Conservation (phyloP, 2,797 vertebrate species). For the Anguilla pacifica region DNA sequence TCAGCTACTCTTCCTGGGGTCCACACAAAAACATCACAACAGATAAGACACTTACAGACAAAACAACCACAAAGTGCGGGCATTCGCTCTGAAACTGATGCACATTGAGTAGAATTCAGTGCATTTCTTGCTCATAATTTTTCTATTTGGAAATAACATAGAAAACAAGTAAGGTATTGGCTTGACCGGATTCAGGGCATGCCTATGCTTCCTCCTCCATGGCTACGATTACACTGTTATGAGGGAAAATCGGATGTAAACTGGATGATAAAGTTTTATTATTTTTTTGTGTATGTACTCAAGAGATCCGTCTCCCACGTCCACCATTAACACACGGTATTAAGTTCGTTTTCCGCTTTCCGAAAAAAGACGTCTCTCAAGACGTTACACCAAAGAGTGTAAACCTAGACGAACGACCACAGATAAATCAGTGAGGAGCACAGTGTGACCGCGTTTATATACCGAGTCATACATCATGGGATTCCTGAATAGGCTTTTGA, state of each 20-base stretch:
- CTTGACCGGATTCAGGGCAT: not conserved
- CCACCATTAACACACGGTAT: not conserved
- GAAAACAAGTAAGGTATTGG: not conserved
- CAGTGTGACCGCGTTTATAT: not conserved
- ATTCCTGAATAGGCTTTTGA: slow-evolving; percentile 1
- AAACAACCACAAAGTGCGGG: no score
- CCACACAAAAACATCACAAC: no score
- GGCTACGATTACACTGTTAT: no score
- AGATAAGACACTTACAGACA: no score
- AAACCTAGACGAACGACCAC: not conserved
- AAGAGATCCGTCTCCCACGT: not conserved
- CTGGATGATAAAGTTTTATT: no score
- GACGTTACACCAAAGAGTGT: not conserved
- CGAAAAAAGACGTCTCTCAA: not conserved
- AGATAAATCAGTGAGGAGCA: not conserved
- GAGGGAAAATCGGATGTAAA: no score
- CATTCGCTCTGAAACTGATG: not conserved
- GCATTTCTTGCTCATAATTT: not conserved
- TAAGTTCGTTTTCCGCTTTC: not conserved
- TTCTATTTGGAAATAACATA: not conserved
- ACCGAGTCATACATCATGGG: not conserved
- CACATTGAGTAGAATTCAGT: not conserved
- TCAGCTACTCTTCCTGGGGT: no score
- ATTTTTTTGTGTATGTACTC: not conserved
- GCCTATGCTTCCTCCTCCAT: not conserved